Evolutionary conservation across 2,113 vertebrate species (phyloP).

Genomic region (Ochotona curzoniae): DNA sequence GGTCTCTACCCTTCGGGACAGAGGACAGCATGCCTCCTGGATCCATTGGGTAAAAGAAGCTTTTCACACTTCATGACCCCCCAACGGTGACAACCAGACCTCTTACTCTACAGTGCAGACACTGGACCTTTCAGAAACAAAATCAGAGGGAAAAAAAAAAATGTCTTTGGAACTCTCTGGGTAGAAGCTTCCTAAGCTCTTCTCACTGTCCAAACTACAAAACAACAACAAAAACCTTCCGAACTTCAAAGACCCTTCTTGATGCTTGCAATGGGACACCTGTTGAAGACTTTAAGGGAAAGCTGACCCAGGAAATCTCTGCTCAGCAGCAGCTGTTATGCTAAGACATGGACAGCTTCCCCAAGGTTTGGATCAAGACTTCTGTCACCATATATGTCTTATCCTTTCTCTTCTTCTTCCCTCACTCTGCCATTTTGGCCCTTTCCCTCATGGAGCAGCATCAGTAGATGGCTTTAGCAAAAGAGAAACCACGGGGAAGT

Average conservation of each 20-base stretch:
- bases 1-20: background rate
- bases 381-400: background rate
- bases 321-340: background rate
- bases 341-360: background rate
- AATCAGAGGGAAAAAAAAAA: background rate
- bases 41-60: too few species aligned
- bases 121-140: background rate
- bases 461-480: background rate
- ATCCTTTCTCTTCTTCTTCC: background rate
- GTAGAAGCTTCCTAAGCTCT: background rate
- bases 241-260: background rate
- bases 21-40: too few species aligned
- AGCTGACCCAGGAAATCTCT: background rate
- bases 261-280: background rate
- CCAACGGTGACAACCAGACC: too few species aligned
- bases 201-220: background rate
- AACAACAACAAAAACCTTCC: too few species aligned
- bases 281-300: background rate
- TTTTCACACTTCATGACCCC: background rate
- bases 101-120: background rate
- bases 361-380: background rate
- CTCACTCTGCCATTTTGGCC: too few species aligned
- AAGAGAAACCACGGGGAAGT: background rate
- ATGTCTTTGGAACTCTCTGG: background rate
- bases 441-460: too few species aligned